phyloP scores from a whole-genome alignment of 2,113 vertebrate genomes.

The Passer domesticus region DNA sequence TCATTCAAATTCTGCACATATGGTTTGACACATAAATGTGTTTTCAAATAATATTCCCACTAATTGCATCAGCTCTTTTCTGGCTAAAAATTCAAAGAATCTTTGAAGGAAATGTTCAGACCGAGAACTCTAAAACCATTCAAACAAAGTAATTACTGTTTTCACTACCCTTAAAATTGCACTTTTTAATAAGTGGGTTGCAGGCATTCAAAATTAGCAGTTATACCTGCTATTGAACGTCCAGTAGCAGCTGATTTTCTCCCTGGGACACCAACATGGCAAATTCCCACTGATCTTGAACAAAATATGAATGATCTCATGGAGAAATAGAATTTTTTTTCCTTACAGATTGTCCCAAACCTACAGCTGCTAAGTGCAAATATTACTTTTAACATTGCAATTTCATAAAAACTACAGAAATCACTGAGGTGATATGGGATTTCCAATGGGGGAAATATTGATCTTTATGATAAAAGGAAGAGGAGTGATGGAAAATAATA shows the following conservation, averaged over 20 bases:
- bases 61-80: not conserved
- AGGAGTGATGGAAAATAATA: not conserved
- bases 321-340: not conserved
- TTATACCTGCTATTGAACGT: not conserved
- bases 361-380: not conserved
- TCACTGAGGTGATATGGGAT: not conserved
- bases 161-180: not conserved
- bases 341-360: not conserved
- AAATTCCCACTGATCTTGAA: not conserved
- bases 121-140: not conserved
- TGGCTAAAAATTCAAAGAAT: not conserved
- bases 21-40: not conserved
- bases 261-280: not conserved
- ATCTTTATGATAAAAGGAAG: not conserved
- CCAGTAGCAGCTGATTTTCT: not conserved
- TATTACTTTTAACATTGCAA: not conserved
- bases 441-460: not conserved
- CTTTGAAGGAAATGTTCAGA: not conserved
- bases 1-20: not conserved
- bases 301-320: not conserved
- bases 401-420: not conserved
- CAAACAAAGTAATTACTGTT: conserved; percentile 16
- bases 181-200: not conserved
- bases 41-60: not conserved
- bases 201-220: not conserved